A percentile compares a stretch with the other conserved stretches of the same genome.
Evolutionary conservation across 2,113 vertebrate genomes (phyloP).

Genomic region (Petrocephalus zakoni): DNA sequence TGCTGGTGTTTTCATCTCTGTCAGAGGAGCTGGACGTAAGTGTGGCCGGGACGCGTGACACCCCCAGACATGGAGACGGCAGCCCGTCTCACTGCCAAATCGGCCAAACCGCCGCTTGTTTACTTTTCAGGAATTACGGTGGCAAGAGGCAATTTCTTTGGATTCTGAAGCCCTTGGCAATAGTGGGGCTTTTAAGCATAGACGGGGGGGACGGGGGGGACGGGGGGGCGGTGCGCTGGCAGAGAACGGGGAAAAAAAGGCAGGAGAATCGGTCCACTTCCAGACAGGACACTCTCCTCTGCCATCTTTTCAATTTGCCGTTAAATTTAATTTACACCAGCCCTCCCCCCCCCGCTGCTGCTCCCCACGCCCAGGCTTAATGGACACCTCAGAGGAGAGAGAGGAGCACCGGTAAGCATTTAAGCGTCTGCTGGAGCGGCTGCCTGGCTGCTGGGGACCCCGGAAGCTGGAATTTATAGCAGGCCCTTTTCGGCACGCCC

Average conservation of each 20-base stretch:
- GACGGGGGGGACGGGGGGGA: neutral
- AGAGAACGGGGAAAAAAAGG: neutral
- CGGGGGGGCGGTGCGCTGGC: too few relatives aligned
- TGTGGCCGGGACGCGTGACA: neutral
- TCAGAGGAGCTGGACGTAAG: neutral
- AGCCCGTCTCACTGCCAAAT: neutral
- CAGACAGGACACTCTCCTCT: slow-evolving; percentile 25
- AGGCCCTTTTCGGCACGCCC: neutral
- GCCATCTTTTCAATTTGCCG: slow-evolving; percentile 39
- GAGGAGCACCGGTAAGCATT: neutral
- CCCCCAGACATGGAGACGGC: neutral
- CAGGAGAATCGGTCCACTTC: slow-evolving; percentile 16
- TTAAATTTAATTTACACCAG: slow-evolving; percentile 36
- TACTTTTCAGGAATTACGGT: slow-evolving; percentile 14
- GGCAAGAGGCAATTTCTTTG: slow-evolving; percentile 14
- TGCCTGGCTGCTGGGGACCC: slow-evolving; percentile 3
- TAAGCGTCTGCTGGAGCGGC: slow-evolving; percentile 13
- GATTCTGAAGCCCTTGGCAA: slow-evolving; percentile 15
- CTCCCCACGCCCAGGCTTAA: slow-evolving; percentile 22
- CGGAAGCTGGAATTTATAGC: slow-evolving; percentile 23
- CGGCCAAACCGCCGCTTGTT: slow-evolving; percentile 4
- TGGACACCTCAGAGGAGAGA: slow-evolving; percentile 27
- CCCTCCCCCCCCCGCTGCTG: slow-evolving; percentile 23
- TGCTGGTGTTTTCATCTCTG: neutral
- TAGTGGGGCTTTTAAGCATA: slow-evolving; percentile 16